Percentiles rank a stretch among this genome's conserved stretches.
These are phyloP conservation scores for Melipona quadrifasciata DNA, from an alignment of 1,140 invertebrate species.

Conservation along the genomic window DNA sequence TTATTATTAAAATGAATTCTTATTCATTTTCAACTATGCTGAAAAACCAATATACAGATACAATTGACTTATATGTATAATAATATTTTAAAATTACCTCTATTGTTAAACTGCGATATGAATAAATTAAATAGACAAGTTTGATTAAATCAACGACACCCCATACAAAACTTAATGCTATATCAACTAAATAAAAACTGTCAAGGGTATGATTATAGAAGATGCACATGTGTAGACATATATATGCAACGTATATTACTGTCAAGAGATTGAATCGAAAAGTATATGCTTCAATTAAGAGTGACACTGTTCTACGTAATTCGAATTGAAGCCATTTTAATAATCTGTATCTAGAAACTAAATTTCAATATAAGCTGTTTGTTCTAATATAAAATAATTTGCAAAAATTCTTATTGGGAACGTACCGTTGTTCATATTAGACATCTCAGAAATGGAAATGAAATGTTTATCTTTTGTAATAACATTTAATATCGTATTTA, in stretches of 20 bases:
- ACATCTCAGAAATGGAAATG: not conserved
- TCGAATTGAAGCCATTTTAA: not conserved
- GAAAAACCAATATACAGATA: conserved; percentile 1
- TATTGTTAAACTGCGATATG: not conserved
- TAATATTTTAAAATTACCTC: conserved; percentile 5
- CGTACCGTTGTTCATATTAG: not conserved
- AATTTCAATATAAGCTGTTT: not conserved
- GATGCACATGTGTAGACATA: conserved; percentile 11
- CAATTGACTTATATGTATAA: not conserved
- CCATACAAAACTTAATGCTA: not conserved
- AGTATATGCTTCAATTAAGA: conserved; percentile 18
- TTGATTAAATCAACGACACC: conserved; percentile 4
- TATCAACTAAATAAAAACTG: not conserved
- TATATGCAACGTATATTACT: conserved; percentile 9
- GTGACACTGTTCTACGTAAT: conserved; percentile 12
- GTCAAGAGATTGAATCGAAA: conserved; percentile 14
- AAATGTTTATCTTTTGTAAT: not conserved
- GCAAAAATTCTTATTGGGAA: not conserved
- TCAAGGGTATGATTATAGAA: not conserved
- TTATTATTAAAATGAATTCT: no score
- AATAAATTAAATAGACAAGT: conserved; percentile 17
- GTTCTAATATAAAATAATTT: not conserved
- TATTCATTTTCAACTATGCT: not conserved
- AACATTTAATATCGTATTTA: conserved; percentile 3
- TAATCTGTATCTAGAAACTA: conserved; percentile 28